A percentile compares a stretch with the other conserved stretches of the same genome.
These are phyloP conservation scores for Meloidogyne hapla DNA, from an alignment of 1,140 invertebrate species.

Conservation along the genomic window DNA sequence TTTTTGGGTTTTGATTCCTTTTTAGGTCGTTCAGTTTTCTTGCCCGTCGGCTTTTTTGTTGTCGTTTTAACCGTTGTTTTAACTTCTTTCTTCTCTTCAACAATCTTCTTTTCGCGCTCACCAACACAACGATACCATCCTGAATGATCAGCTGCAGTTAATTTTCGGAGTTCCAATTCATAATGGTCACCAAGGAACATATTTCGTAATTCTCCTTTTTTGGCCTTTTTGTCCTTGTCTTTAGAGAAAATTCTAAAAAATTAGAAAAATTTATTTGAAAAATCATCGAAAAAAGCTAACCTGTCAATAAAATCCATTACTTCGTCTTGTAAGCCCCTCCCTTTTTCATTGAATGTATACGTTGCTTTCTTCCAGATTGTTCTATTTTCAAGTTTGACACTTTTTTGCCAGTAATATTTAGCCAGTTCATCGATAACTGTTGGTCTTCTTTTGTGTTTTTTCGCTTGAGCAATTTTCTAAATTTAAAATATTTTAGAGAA, in stretches of 20 bases:
- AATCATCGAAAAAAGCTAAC: background rate
- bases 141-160: background rate
- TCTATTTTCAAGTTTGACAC: background rate
- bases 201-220: background rate
- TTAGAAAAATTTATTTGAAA: background rate
- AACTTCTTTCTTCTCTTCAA: background rate
- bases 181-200: constrained; percentile 21
- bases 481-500: background rate
- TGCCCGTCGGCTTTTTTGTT: background rate
- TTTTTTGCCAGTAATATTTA: constrained; percentile 14
- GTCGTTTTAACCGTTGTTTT: background rate
- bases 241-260: background rate
- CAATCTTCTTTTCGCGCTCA: background rate
- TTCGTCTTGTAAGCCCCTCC: background rate
- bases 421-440: constrained; percentile 7
- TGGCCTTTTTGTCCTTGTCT: background rate
- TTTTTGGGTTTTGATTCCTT: no score
- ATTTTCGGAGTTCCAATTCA: constrained; percentile 15
- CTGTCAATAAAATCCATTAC: constrained; percentile 13
- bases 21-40: background rate
- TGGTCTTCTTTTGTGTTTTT: background rate
- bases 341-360: background rate
- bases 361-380: background rate
- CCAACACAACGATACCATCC: constrained; percentile 25
- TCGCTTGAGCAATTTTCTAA: constrained; percentile 14